These are phyloP conservation scores for Myotis yumanensis DNA, from an alignment of 2,113 vertebrate species.

Conservation along the genomic window DNA sequence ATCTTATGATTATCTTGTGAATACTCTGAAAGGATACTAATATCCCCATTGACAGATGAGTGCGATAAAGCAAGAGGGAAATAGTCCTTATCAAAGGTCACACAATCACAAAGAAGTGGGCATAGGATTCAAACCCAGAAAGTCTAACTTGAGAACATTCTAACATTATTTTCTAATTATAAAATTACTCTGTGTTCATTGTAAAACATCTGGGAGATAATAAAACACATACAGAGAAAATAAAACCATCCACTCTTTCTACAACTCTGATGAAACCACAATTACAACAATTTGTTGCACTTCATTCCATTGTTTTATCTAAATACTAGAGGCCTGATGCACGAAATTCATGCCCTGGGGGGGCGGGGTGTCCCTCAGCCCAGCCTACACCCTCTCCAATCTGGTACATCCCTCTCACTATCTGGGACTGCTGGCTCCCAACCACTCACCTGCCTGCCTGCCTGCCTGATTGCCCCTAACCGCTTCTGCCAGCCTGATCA, in stretches of 20 bases:
- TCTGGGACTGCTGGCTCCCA: no score
- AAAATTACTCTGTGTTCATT: neutral
- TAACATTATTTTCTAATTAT: constrained; percentile 13
- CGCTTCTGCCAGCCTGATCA: no score
- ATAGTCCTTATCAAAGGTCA: neutral
- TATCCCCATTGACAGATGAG: neutral
- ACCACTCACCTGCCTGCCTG: no score
- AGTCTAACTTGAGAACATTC: neutral
- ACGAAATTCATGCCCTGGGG: no score
- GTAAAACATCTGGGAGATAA: neutral
- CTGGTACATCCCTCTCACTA: no score
- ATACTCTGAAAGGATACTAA: neutral
- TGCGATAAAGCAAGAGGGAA: neutral
- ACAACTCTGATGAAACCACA: neutral
- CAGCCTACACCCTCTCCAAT: no score
- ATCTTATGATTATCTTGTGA: neutral
- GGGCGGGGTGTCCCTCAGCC: no score
- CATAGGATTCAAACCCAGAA: neutral
- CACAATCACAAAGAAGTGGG: neutral
- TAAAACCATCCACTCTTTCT: neutral
- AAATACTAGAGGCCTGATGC: neutral
- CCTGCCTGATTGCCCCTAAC: no score
- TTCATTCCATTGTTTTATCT: neutral
- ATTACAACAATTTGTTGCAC: neutral
- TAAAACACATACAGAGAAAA: neutral